Percentiles rank a stretch among this genome's conserved stretches.
These are phyloP conservation scores for Acanthopagrus latus DNA, from an alignment of 2,797 vertebrate genomes.

Conservation along the genomic window DNA sequence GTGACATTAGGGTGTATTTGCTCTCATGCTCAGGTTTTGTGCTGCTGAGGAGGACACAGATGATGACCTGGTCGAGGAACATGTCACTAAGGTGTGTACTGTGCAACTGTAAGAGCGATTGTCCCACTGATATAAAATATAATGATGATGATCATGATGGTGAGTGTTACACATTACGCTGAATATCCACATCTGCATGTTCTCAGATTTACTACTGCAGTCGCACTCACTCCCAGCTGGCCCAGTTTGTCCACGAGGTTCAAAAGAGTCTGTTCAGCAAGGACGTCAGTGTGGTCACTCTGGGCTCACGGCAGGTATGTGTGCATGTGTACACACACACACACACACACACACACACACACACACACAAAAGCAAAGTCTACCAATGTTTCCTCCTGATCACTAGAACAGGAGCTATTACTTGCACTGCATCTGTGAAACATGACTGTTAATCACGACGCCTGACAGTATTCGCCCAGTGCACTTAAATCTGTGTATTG, in stretches of 20 bases:
- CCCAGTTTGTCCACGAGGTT: slow-evolving; percentile 96
- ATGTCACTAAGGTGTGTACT: slow-evolving; percentile 91
- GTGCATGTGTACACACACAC: not conserved
- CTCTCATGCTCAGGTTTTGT: slow-evolving; percentile 79
- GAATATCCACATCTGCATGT: slow-evolving; percentile 17
- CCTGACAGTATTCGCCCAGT: not conserved
- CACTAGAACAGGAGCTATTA: not conserved
- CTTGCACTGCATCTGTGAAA: not conserved
- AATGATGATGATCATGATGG: not conserved
- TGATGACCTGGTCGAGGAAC: slow-evolving; percentile 93
- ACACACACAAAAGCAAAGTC: not conserved
- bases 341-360: slow-evolving; percentile 1
- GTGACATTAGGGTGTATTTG: slow-evolving; percentile 15
- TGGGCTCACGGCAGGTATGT: slow-evolving; percentile 94
- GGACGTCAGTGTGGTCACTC: slow-evolving; percentile 88
- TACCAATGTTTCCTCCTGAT: not conserved
- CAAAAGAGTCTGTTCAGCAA: slow-evolving; percentile 94
- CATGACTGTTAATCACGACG: not conserved
- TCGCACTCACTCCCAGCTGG: slow-evolving; percentile 96
- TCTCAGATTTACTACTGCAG: slow-evolving; percentile 98
- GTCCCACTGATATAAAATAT: not conserved
- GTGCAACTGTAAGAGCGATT: not conserved
- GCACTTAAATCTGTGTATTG: slow-evolving; percentile 14
- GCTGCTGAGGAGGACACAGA: slow-evolving; percentile 87
- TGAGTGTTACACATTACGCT: not conserved